Evolutionary conservation across 2,113 vertebrate species (phyloP), one percentile per base, ranked within the genome.

Genomic region (Dasyurus viverrinus): DNA sequence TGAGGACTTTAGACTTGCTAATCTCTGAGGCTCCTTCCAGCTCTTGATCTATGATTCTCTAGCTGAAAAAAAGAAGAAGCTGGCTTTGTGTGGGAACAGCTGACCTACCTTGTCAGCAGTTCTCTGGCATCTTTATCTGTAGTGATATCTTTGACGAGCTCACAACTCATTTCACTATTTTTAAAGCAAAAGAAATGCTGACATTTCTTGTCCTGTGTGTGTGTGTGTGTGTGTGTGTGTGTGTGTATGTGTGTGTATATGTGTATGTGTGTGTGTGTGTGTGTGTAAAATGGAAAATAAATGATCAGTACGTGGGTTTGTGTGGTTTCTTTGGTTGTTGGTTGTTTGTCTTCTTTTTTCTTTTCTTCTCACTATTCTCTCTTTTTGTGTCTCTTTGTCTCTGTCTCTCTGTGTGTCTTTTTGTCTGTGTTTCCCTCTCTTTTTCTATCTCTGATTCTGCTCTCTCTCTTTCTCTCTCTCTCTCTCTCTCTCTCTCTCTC

Each of bases 41-140:
- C 42, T 84, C 68, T 84, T 8, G 57, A 68, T 16, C 68, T 42
- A 84, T 84, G 68, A 42, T 84, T 84, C n/a, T 84, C 19, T 84
- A 84, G 7, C n/a, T 84, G n/a, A 84, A 84, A 84, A 76, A 76
- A 8, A 27, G 9, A 57, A 57, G 12, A 42, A 42, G 6, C n/a
- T 42, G 68, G 68, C 68, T 42, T 84, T 84, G n/a, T 84, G 68
- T 84, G 68, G 16, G 68, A 76, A 76, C 36, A 76, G 27, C 36
- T 23, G 22, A 26, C 1, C 0, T 2, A 1, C 19, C 8, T 0
- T 22, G 48, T 52, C 23, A 5, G 52, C 26, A n/a, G 0, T 6
- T 54, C 53, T 48, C 7, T 30, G 55, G 94, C 54, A 0, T 27
- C 12, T 55, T 48, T 47, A 48, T 52, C 36, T 27, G 36, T 22